Base-by-base conservation (phyloP, 2,113 vertebrate species). In the Muntiacus reevesi region DNA sequence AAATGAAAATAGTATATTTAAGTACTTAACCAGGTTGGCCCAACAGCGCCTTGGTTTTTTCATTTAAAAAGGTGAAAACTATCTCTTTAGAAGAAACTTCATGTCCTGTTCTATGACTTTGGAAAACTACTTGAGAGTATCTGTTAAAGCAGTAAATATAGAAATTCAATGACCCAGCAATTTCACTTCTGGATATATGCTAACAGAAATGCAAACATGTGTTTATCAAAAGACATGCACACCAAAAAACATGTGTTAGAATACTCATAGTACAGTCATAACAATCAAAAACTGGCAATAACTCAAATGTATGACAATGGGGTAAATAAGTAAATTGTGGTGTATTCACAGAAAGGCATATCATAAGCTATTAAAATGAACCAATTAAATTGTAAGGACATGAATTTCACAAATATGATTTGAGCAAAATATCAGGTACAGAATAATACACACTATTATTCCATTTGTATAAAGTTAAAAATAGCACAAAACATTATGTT, bases 381-480 rank as follows among this genome's bases (percentile, higher is more conserved):
- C 2, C 2, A 90, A 91, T 93, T 93, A 95, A 91, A 67, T 62
- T 62, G 57, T 45, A 89, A 85, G 36, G 84, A 94, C 79, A 82
- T 84, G 17, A 95, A 87, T 90, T 92, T 90, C 62, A 92, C 33
- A 96, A 84, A 90, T 92, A 79, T 15, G 1, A 78, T 71, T 79
- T 90, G 62, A 90, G 23, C 25, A 82, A 95, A 94, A 89, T 79
- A 79, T 90, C 71, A 87, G 85, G 52, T 40, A 87, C 17, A 11
- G 14, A 76, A 60, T 78, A 83, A 87, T 94, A 64, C 14, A 59
- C 78, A 85, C 13, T 55, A 59, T 78, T 87, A 94, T 79, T 87
- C 43, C 7, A 87, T 60, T 78, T 95, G 67, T 33, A 47, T 62
- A 52, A 92, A 52, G 30, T 94, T 95, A 50, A 62, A 87, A 84